phyloP scores from a whole-genome alignment of 1,140 invertebrate genomes.

The Conus ventricosus region DNA sequence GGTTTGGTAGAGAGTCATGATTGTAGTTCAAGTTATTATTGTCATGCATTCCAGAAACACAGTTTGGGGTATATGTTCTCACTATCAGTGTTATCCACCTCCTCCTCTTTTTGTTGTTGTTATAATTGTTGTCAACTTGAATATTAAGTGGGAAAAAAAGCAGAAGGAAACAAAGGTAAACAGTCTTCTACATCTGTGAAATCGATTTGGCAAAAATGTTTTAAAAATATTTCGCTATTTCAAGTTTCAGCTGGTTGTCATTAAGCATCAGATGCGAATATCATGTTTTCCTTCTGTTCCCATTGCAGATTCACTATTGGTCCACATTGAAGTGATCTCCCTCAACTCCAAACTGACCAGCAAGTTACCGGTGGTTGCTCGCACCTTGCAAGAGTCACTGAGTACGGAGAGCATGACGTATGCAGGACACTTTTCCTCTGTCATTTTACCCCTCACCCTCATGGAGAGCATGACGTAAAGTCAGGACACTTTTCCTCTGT shows the following conservation, averaged over 20 bases:
- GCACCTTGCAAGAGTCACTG: constrained; percentile 19
- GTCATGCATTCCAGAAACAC: no score
- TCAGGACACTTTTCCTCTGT: no score
- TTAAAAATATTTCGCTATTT: not conserved
- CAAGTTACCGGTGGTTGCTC: constrained; percentile 12
- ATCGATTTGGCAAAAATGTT: not conserved
- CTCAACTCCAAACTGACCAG: constrained; percentile 43
- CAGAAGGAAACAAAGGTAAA: not conserved
- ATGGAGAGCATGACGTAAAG: no score
- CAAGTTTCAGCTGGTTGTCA: not conserved
- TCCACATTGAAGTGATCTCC: constrained; percentile 58
- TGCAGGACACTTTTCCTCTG: no score
- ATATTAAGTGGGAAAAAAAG: no score
- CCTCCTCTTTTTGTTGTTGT: no score
- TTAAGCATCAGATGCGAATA: not conserved
- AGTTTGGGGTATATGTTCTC: no score
- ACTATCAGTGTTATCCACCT: no score
- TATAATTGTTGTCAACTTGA: no score
- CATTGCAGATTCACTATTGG: constrained; percentile 62
- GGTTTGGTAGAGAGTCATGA: no score
- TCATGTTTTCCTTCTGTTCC: constrained; percentile 11
- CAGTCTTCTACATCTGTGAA: not conserved
- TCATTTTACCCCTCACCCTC: no score
- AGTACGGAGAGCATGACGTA: not conserved
- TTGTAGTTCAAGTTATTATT: no score